phyloP scores from a whole-genome alignment of 1,140 invertebrate genomes.

The Rhizoglyphus robini region DNA sequence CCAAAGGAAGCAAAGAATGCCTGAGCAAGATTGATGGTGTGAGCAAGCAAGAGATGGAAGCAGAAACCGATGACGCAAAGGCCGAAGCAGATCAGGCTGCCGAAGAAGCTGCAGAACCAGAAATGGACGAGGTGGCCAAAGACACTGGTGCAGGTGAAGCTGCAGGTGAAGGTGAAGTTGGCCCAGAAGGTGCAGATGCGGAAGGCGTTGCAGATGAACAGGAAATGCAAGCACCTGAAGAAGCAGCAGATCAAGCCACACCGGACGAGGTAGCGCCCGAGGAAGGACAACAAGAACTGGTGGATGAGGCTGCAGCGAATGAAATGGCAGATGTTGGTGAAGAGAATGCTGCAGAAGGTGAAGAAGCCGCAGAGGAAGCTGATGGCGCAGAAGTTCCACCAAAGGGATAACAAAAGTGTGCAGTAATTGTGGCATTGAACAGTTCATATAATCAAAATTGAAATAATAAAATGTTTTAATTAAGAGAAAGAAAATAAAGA shows the following conservation, averaged over 20 bases:
- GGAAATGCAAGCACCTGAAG: slow-evolving; percentile 7
- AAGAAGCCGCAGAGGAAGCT: background rate
- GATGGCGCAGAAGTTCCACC: background rate
- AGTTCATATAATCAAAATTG: background rate
- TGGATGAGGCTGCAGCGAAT: background rate
- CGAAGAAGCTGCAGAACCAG: slow-evolving; percentile 6
- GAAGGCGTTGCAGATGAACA: slow-evolving; percentile 2
- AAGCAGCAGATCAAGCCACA: background rate
- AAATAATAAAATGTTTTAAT: background rate
- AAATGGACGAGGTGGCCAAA: background rate
- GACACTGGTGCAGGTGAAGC: background rate
- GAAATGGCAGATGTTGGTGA: background rate
- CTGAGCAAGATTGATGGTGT: background rate
- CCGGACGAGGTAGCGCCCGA: background rate
- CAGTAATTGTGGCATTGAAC: no score
- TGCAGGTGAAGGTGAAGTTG: background rate
- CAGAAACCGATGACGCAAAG: background rate
- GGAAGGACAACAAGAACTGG: background rate
- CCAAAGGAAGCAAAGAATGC: background rate
- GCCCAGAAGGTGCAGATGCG: background rate
- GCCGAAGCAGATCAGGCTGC: background rate
- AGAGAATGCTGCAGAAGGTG: background rate
- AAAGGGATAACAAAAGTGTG: no score
- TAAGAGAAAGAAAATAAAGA: no score
- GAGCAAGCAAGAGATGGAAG: background rate